phyloP scores from a whole-genome alignment of 1,140 invertebrate genomes.

The Ericerus pela region DNA sequence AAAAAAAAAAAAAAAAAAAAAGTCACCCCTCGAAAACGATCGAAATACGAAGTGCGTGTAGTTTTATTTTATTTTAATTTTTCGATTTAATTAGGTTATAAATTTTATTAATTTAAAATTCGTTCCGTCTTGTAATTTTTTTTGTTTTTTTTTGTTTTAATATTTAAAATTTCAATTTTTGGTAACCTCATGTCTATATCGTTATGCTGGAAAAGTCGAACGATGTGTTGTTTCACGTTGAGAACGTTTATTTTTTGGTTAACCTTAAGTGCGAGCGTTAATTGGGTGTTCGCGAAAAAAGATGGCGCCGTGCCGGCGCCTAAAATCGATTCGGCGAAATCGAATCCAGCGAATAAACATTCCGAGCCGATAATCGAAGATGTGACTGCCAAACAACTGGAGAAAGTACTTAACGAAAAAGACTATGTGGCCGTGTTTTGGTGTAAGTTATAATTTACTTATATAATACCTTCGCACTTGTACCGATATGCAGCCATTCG shows the following conservation, averaged over 20 bases:
- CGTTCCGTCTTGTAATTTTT: too few species aligned
- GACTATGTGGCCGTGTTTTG: slow-evolving; percentile 88
- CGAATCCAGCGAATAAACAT: slow-evolving; percentile 29
- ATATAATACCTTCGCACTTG: too few species aligned
- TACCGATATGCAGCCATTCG: too few species aligned
- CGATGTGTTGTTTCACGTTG: slow-evolving; percentile 10
- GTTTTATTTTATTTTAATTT: too few species aligned
- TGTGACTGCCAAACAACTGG: slow-evolving; percentile 77
- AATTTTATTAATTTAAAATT: too few species aligned
- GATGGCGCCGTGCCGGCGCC: neutral
- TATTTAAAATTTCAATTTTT: neutral
- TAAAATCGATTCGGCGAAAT: neutral
- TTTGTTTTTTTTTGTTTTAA: neutral
- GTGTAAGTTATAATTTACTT: too few species aligned
- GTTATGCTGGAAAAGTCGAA: slow-evolving; percentile 7
- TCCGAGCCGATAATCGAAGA: slow-evolving; percentile 74
- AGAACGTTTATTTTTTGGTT: neutral
- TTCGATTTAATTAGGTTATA: too few species aligned
- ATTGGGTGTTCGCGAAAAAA: slow-evolving; percentile 9
- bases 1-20: too few species aligned
- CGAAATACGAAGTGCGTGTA: too few species aligned
- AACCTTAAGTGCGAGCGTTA: too few species aligned
- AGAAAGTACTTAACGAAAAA: slow-evolving; percentile 70
- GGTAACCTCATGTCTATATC: neutral
- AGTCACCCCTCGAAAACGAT: too few species aligned